These are phyloP conservation scores for Poecilia latipinna DNA, from an alignment of 2,113 vertebrate genomes.

Conservation along the genomic window DNA sequence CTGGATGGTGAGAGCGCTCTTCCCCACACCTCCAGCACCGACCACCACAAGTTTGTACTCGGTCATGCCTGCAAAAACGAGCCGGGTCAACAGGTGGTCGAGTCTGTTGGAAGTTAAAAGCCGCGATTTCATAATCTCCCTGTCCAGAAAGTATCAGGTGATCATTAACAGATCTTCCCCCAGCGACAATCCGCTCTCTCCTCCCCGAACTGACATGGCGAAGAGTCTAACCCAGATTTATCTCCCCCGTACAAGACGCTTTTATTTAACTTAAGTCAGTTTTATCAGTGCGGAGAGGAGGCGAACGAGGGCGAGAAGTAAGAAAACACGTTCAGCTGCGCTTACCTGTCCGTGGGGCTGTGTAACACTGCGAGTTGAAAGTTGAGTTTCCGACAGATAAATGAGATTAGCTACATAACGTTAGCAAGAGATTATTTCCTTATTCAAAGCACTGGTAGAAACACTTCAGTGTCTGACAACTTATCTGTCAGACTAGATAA, in stretches of 20 bases:
- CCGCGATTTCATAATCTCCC: background rate
- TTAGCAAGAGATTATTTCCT: conserved; percentile 58
- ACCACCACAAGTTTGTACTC: conserved; percentile 89
- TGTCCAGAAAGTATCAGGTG: background rate
- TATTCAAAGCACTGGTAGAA: conserved; percentile 40
- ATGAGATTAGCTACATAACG: conserved; percentile 71
- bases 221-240: conserved; percentile 67
- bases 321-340: background rate
- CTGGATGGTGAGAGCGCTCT: conserved; percentile 88
- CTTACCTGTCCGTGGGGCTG: conserved; percentile 52
- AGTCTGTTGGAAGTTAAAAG: background rate
- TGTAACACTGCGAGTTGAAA: background rate
- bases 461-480: conserved; percentile 3
- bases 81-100: conserved; percentile 9
- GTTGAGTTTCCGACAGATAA: conserved; percentile 32
- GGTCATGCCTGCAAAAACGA: conserved; percentile 78
- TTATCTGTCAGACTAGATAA: background rate
- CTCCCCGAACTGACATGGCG: conserved; percentile 43
- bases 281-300: too few species aligned
- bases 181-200: conserved; percentile 6
- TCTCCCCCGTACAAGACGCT: background rate
- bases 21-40: conserved; percentile 87
- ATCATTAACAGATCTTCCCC: background rate
- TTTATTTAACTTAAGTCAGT: background rate
- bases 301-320: background rate